Conservation (phyloP, 2,797 vertebrate species). For the Champsocephalus gunnari region DNA sequence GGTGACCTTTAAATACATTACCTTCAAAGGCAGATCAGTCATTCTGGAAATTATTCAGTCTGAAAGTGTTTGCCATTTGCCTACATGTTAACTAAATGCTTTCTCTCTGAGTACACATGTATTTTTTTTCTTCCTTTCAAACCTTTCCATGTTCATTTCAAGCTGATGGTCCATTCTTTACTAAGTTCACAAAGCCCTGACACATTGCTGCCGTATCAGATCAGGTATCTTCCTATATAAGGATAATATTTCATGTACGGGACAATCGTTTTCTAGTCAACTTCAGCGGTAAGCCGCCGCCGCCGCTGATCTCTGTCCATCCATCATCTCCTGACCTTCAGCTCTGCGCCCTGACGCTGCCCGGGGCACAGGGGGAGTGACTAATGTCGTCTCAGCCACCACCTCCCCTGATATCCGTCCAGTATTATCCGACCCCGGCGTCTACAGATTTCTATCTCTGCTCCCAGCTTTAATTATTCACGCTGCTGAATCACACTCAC, state of each 20-base stretch:
- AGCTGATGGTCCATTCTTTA: constrained; percentile 34
- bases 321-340: constrained; percentile 82
- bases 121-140: neutral
- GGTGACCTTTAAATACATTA: too few species aligned
- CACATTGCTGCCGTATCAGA: constrained; percentile 63
- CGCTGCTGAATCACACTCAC: constrained; percentile 80
- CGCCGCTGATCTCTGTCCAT: constrained; percentile 56
- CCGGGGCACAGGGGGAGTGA: constrained; percentile 68
- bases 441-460: constrained; percentile 81
- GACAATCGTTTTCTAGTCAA: constrained; percentile 74
- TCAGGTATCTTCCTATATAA: constrained; percentile 59
- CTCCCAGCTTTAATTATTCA: constrained; percentile 84
- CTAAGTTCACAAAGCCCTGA: constrained; percentile 61
- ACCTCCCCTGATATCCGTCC: constrained; percentile 73
- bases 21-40: neutral
- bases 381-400: constrained; percentile 69
- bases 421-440: constrained; percentile 72
- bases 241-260: constrained; percentile 73
- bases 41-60: neutral
- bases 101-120: neutral
- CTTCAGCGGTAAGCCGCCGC: constrained; percentile 62
- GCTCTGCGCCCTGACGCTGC: constrained; percentile 59
- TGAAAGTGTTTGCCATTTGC: constrained; percentile 3
- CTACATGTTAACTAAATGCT: neutral
- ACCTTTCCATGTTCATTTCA: constrained; percentile 19